Percentiles rank a stretch among this genome's conserved stretches.
Conservation (phyloP, 1,140 invertebrate species). For the Copidosoma floridanum region DNA sequence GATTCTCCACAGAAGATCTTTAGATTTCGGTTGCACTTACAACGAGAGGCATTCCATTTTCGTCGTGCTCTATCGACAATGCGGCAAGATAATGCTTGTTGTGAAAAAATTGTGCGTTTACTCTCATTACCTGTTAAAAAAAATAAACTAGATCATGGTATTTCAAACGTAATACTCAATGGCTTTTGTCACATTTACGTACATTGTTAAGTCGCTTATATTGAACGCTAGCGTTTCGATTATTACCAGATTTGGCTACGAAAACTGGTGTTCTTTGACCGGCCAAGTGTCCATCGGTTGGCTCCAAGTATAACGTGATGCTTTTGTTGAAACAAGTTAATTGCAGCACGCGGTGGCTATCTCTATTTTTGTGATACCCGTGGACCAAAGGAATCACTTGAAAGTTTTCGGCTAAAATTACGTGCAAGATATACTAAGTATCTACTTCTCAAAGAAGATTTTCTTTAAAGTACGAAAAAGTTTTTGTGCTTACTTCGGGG, state of each 20-base stretch:
- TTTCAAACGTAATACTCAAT: too few relatives aligned
- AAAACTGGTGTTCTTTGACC: not conserved
- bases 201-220: not conserved
- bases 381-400: not conserved
- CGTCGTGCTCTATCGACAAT: not conserved
- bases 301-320: not conserved
- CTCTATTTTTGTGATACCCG: not conserved
- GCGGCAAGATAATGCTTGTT: not conserved
- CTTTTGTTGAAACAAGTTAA: not conserved
- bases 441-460: too few relatives aligned
- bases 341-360: not conserved
- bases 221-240: not conserved
- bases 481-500: too few relatives aligned
- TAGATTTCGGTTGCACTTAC: too few relatives aligned
- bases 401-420: too few relatives aligned
- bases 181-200: too few relatives aligned
- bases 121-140: not conserved
- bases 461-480: too few relatives aligned
- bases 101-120: not conserved
- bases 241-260: not conserved
- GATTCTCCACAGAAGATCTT: too few relatives aligned
- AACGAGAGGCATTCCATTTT: not conserved
- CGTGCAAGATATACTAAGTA: too few relatives aligned
- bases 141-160: too few relatives aligned
- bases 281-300: not conserved